phyloP scores from a whole-genome alignment of 2,888 invertebrate species.

The Craniophora ligustri region DNA sequence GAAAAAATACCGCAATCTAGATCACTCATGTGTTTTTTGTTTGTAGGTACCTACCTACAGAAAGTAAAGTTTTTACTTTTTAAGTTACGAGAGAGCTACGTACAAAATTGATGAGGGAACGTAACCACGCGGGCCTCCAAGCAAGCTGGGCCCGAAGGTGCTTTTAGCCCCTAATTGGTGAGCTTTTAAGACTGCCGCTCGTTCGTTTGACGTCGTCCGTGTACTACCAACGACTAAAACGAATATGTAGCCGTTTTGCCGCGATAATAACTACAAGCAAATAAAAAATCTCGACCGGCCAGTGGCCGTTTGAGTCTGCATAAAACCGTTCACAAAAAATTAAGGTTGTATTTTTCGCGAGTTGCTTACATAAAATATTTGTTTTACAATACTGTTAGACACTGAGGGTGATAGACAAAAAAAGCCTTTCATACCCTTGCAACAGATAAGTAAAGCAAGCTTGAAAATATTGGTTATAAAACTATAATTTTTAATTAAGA shows the following conservation, averaged over 20 bases:
- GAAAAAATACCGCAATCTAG: conserved; percentile 37
- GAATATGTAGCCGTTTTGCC: conserved; percentile 58
- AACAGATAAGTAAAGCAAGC: too few species aligned
- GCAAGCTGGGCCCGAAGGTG: conserved; percentile 83
- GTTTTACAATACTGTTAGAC: too few species aligned
- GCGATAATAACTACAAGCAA: conserved; percentile 57
- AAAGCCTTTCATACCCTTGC: too few species aligned
- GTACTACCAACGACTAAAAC: conserved; percentile 68
- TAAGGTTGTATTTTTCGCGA: conserved; percentile 19
- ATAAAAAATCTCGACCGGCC: conserved; percentile 48
- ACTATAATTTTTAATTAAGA: too few species aligned
- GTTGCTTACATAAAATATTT: not conserved
- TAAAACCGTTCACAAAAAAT: conserved; percentile 48
- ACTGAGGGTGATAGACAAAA: too few species aligned
- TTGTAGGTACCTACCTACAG: too few species aligned
- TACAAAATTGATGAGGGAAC: conserved; percentile 87
- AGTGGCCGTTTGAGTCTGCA: conserved; percentile 54
- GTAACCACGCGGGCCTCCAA: conserved; percentile 78
- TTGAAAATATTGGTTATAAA: too few species aligned
- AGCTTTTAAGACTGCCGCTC: conserved; percentile 88
- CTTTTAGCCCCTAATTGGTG: conserved; percentile 89
- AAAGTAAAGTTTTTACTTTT: conserved; percentile 74
- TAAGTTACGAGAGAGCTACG: conserved; percentile 78
- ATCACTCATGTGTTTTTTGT: conserved; percentile 51
- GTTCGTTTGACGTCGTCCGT: conserved; percentile 81